Base-by-base conservation (phyloP, 2,113 vertebrate genomes). In the Rhizomys pruinosus region DNA sequence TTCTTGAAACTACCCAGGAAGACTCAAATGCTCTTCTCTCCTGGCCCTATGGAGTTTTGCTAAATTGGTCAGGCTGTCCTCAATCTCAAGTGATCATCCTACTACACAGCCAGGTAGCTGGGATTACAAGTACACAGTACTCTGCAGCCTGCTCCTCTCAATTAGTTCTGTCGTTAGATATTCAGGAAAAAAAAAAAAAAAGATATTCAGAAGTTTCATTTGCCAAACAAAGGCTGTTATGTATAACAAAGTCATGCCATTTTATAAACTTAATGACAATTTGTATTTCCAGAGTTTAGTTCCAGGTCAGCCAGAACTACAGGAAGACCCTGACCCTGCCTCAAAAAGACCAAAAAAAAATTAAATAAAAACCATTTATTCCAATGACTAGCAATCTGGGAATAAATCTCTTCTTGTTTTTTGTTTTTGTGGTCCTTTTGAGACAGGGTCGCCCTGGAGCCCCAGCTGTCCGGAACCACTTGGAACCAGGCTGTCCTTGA, bases 321-420 rank as follows among this genome's bases (percentile, higher is more conserved):
- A 7, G 47, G 6, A 11, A 52, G 11, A 52, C 11, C 47, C 47
- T 52, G 47, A 7, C 47, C 11, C 47, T n/a, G n/a, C n/a, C n/a
- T n/a, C n/a, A n/a, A n/a, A n/a, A n/a, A n/a, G n/a, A n/a, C n/a
- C n/a, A n/a, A 52, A 52, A 52, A 52, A 52, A 52, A 52, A 11
- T 52, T 6, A 52, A 52, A 52, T 7, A 52, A 81, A 68, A 66
- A 69, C 89, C n/a, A 66, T 87, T 88, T 92, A 61, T 91, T 90
- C 63, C 73, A 23, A 90, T n/a, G 42, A 61, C 17, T 90, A 87
- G 72, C 88, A 13, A 94, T 29, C 44, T 69, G 6, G 84, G 13
- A 92, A 37, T 89, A 90, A 88, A 94, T 42, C 71, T 91, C 8
- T 39, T 95, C 55, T n/a, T n/a, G n/a, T n/a, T n/a, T n/a, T n/a